phyloP scores from a whole-genome alignment of 2,888 invertebrate species.

The Drosophila pseudotakahashii region DNA sequence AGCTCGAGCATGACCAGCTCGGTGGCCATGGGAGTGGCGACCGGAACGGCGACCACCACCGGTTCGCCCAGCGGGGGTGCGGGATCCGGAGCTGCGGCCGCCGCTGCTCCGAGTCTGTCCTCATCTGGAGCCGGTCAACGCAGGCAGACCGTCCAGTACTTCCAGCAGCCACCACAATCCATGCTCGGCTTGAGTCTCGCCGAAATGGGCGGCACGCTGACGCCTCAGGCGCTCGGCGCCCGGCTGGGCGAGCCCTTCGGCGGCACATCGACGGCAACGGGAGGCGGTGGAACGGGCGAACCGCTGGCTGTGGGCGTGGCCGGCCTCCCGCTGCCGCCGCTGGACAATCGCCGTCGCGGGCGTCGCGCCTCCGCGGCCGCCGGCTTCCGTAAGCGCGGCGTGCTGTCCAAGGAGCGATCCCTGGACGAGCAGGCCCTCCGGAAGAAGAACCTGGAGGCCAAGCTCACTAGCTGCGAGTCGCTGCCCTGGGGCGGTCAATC shows the following conservation, averaged over 20 bases:
- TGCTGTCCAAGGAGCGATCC: constrained; percentile 84
- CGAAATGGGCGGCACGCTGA: constrained; percentile 84
- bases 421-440: constrained; percentile 84
- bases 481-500: constrained; percentile 80
- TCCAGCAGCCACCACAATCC: constrained; percentile 79
- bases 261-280: constrained; percentile 78
- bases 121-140: constrained; percentile 65
- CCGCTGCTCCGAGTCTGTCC: too few species aligned
- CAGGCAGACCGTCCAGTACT: constrained; percentile 84
- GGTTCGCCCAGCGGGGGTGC: background rate
- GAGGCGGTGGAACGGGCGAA: constrained; percentile 36
- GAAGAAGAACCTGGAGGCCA: constrained; percentile 86
- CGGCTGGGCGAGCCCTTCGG: constrained; percentile 84
- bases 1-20: constrained; percentile 48
- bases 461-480: constrained; percentile 84
- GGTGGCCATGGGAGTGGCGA: constrained; percentile 27
- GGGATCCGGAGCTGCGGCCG: constrained; percentile 8
- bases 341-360: constrained; percentile 73
- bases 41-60: background rate
- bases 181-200: constrained; percentile 72
- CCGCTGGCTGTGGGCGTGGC: constrained; percentile 73
- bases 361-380: constrained; percentile 82
- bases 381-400: constrained; percentile 82
- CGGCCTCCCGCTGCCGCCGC: constrained; percentile 75
- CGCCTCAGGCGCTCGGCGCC: constrained; percentile 70